phyloP scores from a whole-genome alignment of 2,113 vertebrate genomes.

The Piaya cayana region DNA sequence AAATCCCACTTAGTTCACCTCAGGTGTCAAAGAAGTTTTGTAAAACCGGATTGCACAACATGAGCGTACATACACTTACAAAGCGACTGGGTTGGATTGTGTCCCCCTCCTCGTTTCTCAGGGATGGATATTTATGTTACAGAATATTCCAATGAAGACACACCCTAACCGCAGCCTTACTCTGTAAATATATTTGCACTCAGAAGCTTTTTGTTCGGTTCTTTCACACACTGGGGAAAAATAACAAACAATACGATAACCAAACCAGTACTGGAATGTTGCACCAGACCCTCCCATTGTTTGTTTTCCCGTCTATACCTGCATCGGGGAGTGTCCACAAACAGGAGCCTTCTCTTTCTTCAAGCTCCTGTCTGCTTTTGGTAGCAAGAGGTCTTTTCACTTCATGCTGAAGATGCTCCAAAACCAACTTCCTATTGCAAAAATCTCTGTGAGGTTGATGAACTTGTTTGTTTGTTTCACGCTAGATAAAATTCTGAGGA shows the following conservation, averaged over 20 bases:
- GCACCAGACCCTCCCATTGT: constrained; percentile 1
- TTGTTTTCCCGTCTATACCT: constrained; percentile 3
- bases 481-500: neutral
- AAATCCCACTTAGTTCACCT: constrained; percentile 70
- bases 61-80: constrained; percentile 41
- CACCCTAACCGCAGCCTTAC: constrained; percentile 72
- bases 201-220: constrained; percentile 52
- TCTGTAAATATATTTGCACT: constrained; percentile 77
- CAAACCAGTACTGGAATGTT: constrained; percentile 56
- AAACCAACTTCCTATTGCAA: constrained; percentile 22
- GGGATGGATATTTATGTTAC: constrained; percentile 80
- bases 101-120: constrained; percentile 76
- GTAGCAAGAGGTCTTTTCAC: neutral
- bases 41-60: constrained; percentile 72
- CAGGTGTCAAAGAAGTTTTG: constrained; percentile 75
- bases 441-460: constrained; percentile 15
- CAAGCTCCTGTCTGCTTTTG: neutral
- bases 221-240: constrained; percentile 53
- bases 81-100: constrained; percentile 55
- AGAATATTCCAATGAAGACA: constrained; percentile 71
- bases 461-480: constrained; percentile 1
- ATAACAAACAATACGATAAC: neutral
- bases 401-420: constrained; percentile 37
- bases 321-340: neutral
- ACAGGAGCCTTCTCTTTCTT: neutral